Conservation (phyloP, 2,888 invertebrate species). For the Ochlodes sylvanus region DNA sequence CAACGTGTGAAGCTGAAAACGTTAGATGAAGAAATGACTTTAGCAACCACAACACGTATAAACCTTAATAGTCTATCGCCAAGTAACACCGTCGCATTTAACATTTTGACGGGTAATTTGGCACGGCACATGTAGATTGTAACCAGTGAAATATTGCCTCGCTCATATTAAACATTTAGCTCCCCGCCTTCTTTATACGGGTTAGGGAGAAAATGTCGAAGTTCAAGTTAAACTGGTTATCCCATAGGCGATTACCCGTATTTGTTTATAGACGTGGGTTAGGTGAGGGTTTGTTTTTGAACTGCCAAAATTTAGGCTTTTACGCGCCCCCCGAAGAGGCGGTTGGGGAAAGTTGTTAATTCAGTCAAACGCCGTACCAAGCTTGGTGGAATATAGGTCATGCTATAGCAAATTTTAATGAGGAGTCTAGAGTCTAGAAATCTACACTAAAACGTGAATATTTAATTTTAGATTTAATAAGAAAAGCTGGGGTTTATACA, state of each 20-base stretch:
- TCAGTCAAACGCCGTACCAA: slow-evolving; percentile 32
- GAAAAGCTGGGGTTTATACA: neutral
- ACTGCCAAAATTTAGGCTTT: slow-evolving; percentile 46
- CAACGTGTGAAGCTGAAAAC: neutral
- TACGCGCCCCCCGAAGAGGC: slow-evolving; percentile 36
- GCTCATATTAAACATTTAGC: slow-evolving; percentile 45
- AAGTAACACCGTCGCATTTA: slow-evolving; percentile 59
- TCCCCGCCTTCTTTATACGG: slow-evolving; percentile 35
- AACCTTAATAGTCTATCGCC: slow-evolving; percentile 38
- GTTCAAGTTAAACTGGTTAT: slow-evolving; percentile 43
- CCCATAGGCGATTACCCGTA: slow-evolving; percentile 39
- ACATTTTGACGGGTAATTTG: slow-evolving; percentile 76
- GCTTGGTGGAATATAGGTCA: slow-evolving; percentile 31
- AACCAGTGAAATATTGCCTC: slow-evolving; percentile 58
- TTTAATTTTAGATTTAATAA: neutral
- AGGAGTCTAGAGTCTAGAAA: slow-evolving; percentile 11
- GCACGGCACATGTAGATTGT: slow-evolving; percentile 57
- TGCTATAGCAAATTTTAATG: slow-evolving; percentile 25
- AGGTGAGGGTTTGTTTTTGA: slow-evolving; percentile 49
- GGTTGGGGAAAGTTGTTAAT: slow-evolving; percentile 38
- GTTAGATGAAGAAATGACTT: slow-evolving; percentile 23
- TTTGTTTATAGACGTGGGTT: slow-evolving; percentile 45
- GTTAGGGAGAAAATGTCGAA: slow-evolving; percentile 33
- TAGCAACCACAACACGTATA: slow-evolving; percentile 24
- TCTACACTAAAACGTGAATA: neutral